Base-by-base conservation (phyloP, 2,888 invertebrate species). In the Dolichopus griseipennis region DNA sequence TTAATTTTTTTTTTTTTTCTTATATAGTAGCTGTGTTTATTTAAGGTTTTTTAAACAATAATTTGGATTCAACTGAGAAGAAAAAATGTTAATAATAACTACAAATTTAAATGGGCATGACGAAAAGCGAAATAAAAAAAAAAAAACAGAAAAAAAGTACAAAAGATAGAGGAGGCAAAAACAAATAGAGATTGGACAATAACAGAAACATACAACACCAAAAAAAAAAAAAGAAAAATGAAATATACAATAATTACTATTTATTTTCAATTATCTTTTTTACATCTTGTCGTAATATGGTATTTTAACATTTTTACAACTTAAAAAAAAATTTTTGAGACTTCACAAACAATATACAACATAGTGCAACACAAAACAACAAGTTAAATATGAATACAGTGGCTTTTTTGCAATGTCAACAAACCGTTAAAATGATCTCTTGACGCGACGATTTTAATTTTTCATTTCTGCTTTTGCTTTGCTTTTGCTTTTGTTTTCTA, bases 371-470 rank as follows among this genome's bases (percentile, higher is more conserved):
- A 18, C 6, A 6, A 43, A 15, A 43, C 43, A 52, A 15, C 52
- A 52, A 9, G 15, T 52, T n/a, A 18, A 37, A 52, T 9, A 18
- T 52, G 43, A 43, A n/a, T 52, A 27, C 27, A 52, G 52, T 52
- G 52, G 52, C 37, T 52, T 52, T 27, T 27, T 52, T 52, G 6
- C 52, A 52, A 52, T 52, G 52, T 52, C 52, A 52, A 52, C 52
- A 52, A 52, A 52, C 52, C 52, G 52, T 52, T 52, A 52, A 52
- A 52, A 52, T 52, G 52, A 52, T 52, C 52, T 52, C 52, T 18
- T 52, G 18, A 52, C 52, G 8, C 52, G 52, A 52, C 8, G 52
- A 52, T 52, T 27, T 9, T 18, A 52, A 52, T 52, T 52, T 52
- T 52, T 2, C 18, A 18, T 18, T 6, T 52, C 6, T 52, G 9